phyloP scores from a whole-genome alignment of 2,888 invertebrate species.

The Quadroppia sp. region DNA sequence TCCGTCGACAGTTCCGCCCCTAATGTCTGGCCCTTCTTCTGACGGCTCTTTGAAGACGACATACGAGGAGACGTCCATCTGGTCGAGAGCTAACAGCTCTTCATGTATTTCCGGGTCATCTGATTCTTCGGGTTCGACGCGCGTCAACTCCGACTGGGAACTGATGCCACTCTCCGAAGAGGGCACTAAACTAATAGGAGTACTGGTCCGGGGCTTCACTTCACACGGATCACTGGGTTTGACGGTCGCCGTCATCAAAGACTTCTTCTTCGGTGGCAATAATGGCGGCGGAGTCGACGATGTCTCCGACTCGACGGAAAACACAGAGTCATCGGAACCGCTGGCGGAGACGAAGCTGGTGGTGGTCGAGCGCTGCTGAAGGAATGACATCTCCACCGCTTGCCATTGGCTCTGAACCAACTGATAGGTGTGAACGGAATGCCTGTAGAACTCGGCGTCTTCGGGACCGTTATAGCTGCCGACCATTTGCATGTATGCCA shows the following conservation, averaged over 20 bases:
- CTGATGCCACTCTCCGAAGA: constrained; percentile 37
- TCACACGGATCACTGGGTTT: neutral
- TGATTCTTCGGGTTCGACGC: constrained; percentile 34
- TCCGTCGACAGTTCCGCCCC: constrained; percentile 90
- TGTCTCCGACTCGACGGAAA: constrained; percentile 6
- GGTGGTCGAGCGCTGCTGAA: constrained; percentile 44
- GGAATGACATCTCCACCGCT: constrained; percentile 49
- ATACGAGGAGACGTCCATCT: constrained; percentile 73
- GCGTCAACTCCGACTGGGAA: constrained; percentile 34
- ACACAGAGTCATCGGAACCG: constrained; percentile 38
- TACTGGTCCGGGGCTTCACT: constrained; percentile 32
- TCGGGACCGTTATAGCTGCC: constrained; percentile 74
- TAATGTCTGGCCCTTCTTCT: constrained; percentile 82
- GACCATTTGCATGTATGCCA: constrained; percentile 74
- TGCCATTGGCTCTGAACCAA: constrained; percentile 59
- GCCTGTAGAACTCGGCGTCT: constrained; percentile 72
- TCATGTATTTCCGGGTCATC: too few species aligned
- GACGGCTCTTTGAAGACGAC: constrained; percentile 68
- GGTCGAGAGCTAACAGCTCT: constrained; percentile 58
- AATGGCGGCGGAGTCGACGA: constrained; percentile 34
- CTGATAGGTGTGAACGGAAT: constrained; percentile 78
- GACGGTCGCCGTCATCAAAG: neutral
- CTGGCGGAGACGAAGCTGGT: constrained; percentile 41
- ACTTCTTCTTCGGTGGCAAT: neutral
- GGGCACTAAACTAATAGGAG: constrained; percentile 20